Evolutionary conservation across 2,797 vertebrate species (phyloP).

Genomic region (Sebastes taczanowskii): DNA sequence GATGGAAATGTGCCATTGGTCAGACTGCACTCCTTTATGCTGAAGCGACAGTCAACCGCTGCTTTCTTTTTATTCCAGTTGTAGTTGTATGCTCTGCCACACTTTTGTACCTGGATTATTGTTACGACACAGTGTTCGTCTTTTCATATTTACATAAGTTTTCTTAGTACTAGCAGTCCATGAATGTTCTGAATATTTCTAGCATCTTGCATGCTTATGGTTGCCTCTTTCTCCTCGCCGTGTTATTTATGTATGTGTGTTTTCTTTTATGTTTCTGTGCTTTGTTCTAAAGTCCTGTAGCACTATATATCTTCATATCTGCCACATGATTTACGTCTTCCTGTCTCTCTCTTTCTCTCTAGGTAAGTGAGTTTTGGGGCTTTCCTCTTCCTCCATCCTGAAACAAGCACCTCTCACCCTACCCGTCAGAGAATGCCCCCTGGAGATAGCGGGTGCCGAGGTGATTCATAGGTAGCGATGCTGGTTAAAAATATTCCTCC

Average conservation of each 20-base stretch:
- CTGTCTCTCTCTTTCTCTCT: constrained; percentile 54
- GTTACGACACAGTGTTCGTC: accelerated
- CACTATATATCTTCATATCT: constrained; percentile 7
- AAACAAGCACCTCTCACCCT: constrained; percentile 62
- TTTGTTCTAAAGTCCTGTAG: background rate
- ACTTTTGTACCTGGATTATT: background rate
- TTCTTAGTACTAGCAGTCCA: accelerated
- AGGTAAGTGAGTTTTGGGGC: constrained; percentile 79
- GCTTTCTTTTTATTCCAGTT: background rate
- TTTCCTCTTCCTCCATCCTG: constrained; percentile 61
- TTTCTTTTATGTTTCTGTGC: background rate
- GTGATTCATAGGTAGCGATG: constrained; percentile 69
- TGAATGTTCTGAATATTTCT: background rate
- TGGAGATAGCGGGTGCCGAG: constrained; percentile 56
- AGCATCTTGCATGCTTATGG: too few species aligned
- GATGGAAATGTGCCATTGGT: background rate
- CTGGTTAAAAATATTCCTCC: constrained; percentile 75
- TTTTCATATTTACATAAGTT: background rate
- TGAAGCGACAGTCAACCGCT: background rate
- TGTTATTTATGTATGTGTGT: background rate
- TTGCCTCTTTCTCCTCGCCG: background rate
- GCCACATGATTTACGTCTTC: constrained; percentile 35
- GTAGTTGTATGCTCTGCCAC: background rate
- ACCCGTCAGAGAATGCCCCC: constrained; percentile 55
- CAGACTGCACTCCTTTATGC: background rate